Evolutionary conservation across 2,797 vertebrate genomes (phyloP), one percentile per base, ranked within the genome.

Genomic region (Malacoraja senta): DNA sequence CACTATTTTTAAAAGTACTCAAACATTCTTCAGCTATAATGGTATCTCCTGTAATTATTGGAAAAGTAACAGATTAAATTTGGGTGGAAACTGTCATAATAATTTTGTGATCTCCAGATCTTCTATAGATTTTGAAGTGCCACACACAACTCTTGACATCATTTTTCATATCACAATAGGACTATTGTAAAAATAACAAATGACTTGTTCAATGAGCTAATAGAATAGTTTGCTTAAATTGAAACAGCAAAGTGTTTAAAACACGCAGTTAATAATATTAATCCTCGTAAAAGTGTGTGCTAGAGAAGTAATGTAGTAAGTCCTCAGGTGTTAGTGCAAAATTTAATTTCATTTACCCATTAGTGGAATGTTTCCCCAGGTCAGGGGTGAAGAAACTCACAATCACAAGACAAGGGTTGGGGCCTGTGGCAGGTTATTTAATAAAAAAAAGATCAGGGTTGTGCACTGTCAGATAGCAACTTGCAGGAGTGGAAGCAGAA

Each of bases 91-190:
- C 29, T 91, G 35, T 17, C 90, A 74, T 53, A 76, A 53, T 21
- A 44, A 38, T 35, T 91, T 74, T 91, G 38, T 74, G 68, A 91
- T 53, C 68, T 74, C 8, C 35, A 91, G 65, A 74, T 91, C 90
- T 74, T 91, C 90, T 29, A 74, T 53, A 44, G 38, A 74, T n/a
- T 6, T 38, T 53, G 0, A 74, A 91, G 24, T 91, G 29, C 38
- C 90, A 91, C 68, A 91, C 63, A 71, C 8, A 84, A 84, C 17
- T 91, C 88, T 29, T 74, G 38, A 74, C 35, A 91, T 91, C 24
- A 74, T 38, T 72, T 74, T 74, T 74, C 71, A 72, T 44, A 6
- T 53, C 68, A 74, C 21, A n/a, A 29, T 8, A 91, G 72, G 35
- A 38, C 72, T n/a, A 65, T 65, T 8, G n/a, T 15, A 32, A 65